Percentiles rank a stretch among this genome's conserved stretches.
Evolutionary conservation across 2,113 vertebrate genomes (phyloP).

Genomic region (Hucho hucho): DNA sequence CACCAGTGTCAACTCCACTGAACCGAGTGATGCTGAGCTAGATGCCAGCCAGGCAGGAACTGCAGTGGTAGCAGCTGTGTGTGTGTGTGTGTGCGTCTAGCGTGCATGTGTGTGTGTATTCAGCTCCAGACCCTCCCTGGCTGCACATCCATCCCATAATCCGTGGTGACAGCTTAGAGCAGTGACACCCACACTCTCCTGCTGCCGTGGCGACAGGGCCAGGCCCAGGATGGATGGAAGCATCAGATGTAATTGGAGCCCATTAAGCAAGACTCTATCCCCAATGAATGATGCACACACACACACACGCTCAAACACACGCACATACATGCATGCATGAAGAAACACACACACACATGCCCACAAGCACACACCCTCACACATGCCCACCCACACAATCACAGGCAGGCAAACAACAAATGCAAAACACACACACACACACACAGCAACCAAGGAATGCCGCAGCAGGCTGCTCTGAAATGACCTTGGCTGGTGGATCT

Average conservation of each 20-base stretch:
- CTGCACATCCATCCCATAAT: constrained; percentile 4
- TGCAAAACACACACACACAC: constrained; percentile 7
- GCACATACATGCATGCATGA: no score
- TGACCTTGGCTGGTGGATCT: no score
- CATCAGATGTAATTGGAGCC: constrained; percentile 19
- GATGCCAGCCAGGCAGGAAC: no score
- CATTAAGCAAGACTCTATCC: constrained; percentile 20
- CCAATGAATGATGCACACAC: constrained; percentile 11
- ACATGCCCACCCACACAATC: not conserved
- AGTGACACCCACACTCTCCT: constrained; percentile 12
- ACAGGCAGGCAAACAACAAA: not conserved
- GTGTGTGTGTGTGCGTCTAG: no score
- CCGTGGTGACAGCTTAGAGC: constrained; percentile 1
- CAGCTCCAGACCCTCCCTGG: not conserved
- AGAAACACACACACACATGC: no score
- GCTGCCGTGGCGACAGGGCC: constrained; percentile 22
- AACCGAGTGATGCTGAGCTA: no score
- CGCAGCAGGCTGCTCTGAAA: no score
- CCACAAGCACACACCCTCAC: no score
- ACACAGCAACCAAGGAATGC: not conserved
- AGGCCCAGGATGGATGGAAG: constrained; percentile 14
- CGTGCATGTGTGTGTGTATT: constrained; percentile 1
- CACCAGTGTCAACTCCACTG: not conserved
- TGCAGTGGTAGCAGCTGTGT: no score
- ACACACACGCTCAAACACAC: not conserved